These are phyloP conservation scores for Carposina sasakii DNA, from an alignment of 1,140 invertebrate genomes.

Conservation along the genomic window DNA sequence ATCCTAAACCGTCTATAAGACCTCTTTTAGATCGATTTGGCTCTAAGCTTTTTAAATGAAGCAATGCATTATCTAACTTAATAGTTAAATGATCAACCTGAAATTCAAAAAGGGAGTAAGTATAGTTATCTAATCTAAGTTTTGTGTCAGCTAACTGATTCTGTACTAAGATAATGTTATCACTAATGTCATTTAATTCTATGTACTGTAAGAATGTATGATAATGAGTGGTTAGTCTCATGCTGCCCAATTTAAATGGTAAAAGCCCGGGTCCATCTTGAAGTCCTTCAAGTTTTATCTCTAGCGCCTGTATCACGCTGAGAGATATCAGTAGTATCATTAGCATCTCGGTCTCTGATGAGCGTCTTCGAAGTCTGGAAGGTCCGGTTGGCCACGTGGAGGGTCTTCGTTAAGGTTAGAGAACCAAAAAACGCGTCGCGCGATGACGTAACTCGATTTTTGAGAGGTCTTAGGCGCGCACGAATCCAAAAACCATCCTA, in stretches of 20 bases:
- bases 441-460: too few species aligned
- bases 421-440: too few species aligned
- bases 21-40: conserved; percentile 23
- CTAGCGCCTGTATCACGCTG: too few species aligned
- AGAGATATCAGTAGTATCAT: too few species aligned
- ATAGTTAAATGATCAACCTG: conserved; percentile 20
- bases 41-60: conserved; percentile 21
- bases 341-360: too few species aligned
- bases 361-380: too few species aligned
- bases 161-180: conserved; percentile 12
- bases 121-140: conserved; percentile 20
- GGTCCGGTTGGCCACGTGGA: too few species aligned
- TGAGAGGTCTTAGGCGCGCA: too few species aligned
- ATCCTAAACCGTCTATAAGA: conserved; percentile 26
- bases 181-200: background rate
- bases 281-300: too few species aligned
- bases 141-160: conserved; percentile 11
- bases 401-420: too few species aligned
- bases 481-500: too few species aligned
- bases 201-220: conserved; percentile 1
- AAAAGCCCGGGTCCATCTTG: conserved; percentile 1
- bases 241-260: background rate
- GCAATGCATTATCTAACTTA: conserved; percentile 18
- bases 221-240: conserved; percentile 1
- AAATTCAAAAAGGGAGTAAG: conserved; percentile 20